Evolutionary conservation across 1,140 invertebrate genomes (phyloP).

Genomic region (Drosophila kanapiae): DNA sequence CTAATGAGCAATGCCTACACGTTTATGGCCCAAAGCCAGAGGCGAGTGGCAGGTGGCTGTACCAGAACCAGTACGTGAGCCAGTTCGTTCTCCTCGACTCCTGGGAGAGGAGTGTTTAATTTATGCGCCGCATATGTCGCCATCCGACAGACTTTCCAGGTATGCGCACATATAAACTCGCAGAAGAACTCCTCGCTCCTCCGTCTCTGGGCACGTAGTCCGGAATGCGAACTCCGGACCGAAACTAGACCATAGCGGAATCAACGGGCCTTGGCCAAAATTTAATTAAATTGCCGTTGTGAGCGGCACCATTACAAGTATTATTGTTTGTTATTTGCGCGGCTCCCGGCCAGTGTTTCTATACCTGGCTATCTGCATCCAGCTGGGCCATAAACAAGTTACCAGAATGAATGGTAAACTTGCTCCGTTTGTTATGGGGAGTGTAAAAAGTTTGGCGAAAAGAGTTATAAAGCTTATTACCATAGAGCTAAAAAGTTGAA

Average conservation of each 20-base stretch:
- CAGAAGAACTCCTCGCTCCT: conserved; percentile 5
- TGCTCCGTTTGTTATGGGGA: background rate
- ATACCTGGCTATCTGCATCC: conserved; percentile 3
- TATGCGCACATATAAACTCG: conserved; percentile 21
- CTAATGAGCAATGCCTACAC: conserved; percentile 80
- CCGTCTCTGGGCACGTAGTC: conserved; percentile 52
- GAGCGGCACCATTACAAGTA: conserved; percentile 54
- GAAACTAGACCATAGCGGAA: conserved; percentile 19
- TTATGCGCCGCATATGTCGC: conserved; percentile 79
- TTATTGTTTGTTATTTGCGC: conserved; percentile 58
- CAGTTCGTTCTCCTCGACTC: conserved; percentile 30
- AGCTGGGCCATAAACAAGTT: conserved; percentile 64
- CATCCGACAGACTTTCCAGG: conserved; percentile 49
- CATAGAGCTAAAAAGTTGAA: conserved; percentile 6
- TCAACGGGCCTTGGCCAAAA: conserved; percentile 52
- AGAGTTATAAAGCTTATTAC: conserved; percentile 9
- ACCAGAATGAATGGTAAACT: conserved; percentile 14
- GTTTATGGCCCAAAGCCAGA: conserved; percentile 68
- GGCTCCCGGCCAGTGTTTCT: conserved; percentile 1
- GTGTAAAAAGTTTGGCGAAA: conserved; percentile 14
- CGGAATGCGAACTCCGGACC: too few species aligned
- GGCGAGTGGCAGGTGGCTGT: conserved; percentile 42
- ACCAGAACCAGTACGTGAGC: conserved; percentile 45
- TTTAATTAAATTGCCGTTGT: conserved; percentile 77
- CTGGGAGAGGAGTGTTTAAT: conserved; percentile 68